A percentile compares a stretch with the other conserved stretches of the same genome.
These are phyloP conservation scores for Acronicta leporina DNA, from an alignment of 2,888 invertebrate species.

Conservation along the genomic window DNA sequence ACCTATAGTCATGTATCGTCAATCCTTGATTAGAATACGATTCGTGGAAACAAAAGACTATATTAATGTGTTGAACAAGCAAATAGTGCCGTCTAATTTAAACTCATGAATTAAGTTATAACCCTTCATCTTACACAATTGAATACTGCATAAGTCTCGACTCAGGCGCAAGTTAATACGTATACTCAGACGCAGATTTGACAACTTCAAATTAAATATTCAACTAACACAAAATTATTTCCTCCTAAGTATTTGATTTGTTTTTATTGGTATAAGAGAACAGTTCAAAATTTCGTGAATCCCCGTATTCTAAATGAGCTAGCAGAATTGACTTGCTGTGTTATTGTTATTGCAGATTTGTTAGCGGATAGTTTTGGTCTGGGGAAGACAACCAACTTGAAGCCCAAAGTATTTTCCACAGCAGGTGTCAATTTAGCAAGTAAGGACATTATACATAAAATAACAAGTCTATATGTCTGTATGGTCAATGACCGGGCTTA, in stretches of 20 bases:
- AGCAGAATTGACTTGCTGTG: conserved; percentile 65
- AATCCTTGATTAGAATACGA: too few relatives aligned
- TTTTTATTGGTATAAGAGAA: not conserved
- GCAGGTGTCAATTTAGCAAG: conserved; percentile 73
- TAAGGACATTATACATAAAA: conserved; percentile 68
- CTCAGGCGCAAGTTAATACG: too few relatives aligned
- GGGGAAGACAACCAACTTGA: conserved; percentile 77
- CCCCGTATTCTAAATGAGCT: conserved; percentile 29
- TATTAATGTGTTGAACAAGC: too few relatives aligned
- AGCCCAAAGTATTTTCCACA: conserved; percentile 73
- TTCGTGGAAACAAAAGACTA: too few relatives aligned
- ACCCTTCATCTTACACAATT: conserved; percentile 5
- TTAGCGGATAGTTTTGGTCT: conserved; percentile 84
- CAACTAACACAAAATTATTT: too few relatives aligned
- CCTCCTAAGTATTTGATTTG: not conserved
- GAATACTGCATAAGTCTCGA: conserved; percentile 17
- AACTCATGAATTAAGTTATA: too few relatives aligned
- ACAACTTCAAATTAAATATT: not conserved
- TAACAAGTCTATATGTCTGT: conserved; percentile 47
- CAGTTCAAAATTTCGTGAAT: conserved; percentile 7
- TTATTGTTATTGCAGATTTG: conserved; percentile 80
- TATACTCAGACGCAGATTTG: conserved; percentile 5
- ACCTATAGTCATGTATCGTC: too few relatives aligned
- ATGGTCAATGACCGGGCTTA: conserved; percentile 48
- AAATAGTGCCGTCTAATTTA: too few relatives aligned